phyloP scores from a whole-genome alignment of 2,888 invertebrate species.

The Drosophila quasianomalipes region DNA sequence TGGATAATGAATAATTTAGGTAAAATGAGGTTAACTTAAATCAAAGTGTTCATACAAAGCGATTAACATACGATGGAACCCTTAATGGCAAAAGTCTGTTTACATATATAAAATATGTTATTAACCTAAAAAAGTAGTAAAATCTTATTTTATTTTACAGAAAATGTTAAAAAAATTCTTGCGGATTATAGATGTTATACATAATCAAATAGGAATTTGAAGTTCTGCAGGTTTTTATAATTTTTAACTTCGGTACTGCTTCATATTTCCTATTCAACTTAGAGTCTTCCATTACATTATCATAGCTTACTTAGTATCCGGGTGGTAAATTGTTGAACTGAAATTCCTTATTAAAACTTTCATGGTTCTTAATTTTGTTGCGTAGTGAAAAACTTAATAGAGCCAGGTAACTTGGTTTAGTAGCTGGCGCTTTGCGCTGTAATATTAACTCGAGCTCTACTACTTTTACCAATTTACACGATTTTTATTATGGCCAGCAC shows the following conservation, averaged over 20 bases:
- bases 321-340: not conserved
- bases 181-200: not conserved
- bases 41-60: not conserved
- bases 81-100: not conserved
- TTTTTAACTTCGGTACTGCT: not conserved
- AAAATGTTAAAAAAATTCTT: not conserved
- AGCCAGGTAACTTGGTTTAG: not conserved
- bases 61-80: not conserved
- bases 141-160: not conserved
- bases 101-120: not conserved
- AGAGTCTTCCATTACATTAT: not conserved
- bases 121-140: not conserved
- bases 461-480: conserved; percentile 33
- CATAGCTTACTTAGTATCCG: not conserved
- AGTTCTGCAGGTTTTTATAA: not conserved
- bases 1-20: not conserved
- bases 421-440: not conserved
- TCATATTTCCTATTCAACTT: not conserved
- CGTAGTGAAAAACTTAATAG: not conserved
- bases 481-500: conserved; percentile 41
- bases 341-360: not conserved
- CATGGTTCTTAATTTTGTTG: not conserved
- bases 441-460: conserved; percentile 36
- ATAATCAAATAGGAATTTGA: not conserved
- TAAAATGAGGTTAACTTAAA: not conserved